phyloP scores from a whole-genome alignment of 2,113 vertebrate genomes.

The Rhea pennata region DNA sequence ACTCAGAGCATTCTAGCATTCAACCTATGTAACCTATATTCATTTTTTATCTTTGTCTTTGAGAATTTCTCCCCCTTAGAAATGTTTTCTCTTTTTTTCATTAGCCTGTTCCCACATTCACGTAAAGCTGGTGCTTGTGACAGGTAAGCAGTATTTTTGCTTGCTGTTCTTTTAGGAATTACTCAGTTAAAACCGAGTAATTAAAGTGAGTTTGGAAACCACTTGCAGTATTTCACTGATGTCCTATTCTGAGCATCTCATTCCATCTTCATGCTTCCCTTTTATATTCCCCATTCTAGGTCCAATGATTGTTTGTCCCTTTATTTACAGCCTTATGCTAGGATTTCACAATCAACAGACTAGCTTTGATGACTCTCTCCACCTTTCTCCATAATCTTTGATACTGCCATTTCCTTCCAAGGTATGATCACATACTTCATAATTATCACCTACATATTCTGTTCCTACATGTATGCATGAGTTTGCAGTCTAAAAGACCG shows the following conservation, averaged over 20 bases:
- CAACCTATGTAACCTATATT: neutral
- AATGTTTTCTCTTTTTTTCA: neutral
- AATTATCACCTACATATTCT: neutral
- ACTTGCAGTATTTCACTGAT: neutral
- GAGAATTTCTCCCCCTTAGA: neutral
- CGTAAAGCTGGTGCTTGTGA: neutral
- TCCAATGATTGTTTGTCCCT: neutral
- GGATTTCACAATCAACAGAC: neutral
- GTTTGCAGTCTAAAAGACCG: neutral
- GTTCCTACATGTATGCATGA: neutral
- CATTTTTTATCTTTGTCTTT: constrained; percentile 3
- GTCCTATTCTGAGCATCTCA: neutral
- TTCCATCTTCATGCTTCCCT: neutral
- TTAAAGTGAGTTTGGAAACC: neutral
- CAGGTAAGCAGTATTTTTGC: neutral
- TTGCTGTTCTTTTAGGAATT: neutral
- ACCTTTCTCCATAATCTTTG: neutral
- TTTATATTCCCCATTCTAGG: neutral
- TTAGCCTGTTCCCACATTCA: neutral
- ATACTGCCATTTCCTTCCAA: neutral
- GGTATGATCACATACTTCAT: neutral
- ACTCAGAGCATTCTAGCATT: neutral
- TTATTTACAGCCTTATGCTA: neutral
- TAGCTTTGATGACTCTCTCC: neutral
- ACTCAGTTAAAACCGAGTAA: neutral